Conservation (phyloP, 2,797 vertebrate genomes). For the Thamnophis elegans region DNA sequence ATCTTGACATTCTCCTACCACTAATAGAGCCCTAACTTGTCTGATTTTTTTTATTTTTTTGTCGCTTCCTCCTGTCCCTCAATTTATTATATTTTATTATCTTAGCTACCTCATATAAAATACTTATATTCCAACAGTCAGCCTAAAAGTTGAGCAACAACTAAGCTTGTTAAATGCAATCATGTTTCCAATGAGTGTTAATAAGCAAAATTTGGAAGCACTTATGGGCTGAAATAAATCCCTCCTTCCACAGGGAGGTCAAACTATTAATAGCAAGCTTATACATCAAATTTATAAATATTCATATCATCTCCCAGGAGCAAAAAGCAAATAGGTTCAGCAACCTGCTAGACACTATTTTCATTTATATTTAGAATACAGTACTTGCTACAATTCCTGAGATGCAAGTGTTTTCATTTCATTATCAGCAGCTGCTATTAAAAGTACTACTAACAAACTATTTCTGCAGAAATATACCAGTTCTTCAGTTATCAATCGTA, state of each 20-base stretch:
- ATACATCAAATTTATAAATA: slow-evolving; percentile 42
- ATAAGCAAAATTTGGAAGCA: not conserved
- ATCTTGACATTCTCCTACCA: not conserved
- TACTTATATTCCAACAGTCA: not conserved
- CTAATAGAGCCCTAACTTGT: not conserved
- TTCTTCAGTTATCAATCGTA: slow-evolving; percentile 14
- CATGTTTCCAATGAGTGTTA: not conserved
- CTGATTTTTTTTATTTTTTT: not conserved
- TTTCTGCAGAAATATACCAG: slow-evolving; percentile 23
- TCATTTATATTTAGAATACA: slow-evolving; percentile 51
- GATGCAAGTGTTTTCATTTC: slow-evolving; percentile 41
- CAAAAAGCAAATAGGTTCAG: slow-evolving; percentile 42
- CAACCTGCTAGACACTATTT: slow-evolving; percentile 41
- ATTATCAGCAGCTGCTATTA: slow-evolving; percentile 49
- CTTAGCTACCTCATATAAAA: not conserved
- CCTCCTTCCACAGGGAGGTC: slow-evolving; percentile 33
- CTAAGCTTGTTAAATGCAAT: not conserved
- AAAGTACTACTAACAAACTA: slow-evolving; percentile 42
- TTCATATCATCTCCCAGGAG: slow-evolving; percentile 34
- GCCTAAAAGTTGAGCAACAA: not conserved
- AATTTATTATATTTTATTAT: not conserved
- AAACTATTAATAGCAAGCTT: slow-evolving; percentile 32
- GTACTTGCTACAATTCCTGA: slow-evolving; percentile 40
- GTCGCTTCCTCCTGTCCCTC: not conserved
- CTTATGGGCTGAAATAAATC: slow-evolving; percentile 9